phyloP scores from a whole-genome alignment of 2,113 vertebrate species.

The Gobio gobio region DNA sequence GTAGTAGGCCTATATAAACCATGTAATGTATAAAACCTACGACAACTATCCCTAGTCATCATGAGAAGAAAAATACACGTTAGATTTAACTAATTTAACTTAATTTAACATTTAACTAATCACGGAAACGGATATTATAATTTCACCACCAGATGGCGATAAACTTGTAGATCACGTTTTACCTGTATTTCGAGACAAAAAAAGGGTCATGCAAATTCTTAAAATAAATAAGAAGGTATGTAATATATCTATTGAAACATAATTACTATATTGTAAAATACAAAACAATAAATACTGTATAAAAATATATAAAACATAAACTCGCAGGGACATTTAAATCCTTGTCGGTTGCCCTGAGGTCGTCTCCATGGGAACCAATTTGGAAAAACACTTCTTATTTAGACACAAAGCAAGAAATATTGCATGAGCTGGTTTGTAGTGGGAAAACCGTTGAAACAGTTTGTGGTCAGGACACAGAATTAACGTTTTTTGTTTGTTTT shows the following conservation, averaged over 20 bases:
- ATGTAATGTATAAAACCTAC: no score
- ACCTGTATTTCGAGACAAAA: background rate
- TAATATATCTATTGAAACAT: background rate
- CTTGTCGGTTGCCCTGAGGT: background rate
- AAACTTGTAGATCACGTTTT: background rate
- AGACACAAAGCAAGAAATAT: background rate
- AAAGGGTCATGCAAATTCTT: background rate
- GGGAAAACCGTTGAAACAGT: background rate
- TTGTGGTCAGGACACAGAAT: background rate
- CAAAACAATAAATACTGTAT: background rate
- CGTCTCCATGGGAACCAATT: conserved; percentile 7
- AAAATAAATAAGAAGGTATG: background rate
- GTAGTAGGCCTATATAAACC: no score
- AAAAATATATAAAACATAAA: background rate
- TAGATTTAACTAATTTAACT: no score
- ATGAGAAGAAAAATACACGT: background rate
- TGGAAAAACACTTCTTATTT: background rate
- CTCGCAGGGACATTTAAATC: background rate
- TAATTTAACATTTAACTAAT: background rate
- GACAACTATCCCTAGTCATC: background rate
- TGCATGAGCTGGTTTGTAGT: background rate
- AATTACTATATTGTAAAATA: background rate
- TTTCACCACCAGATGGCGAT: background rate
- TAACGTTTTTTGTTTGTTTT: background rate
- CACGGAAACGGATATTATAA: background rate